These are phyloP conservation scores for Sternarchorhynchus goeldii DNA, from an alignment of 2,797 vertebrate species.

Conservation along the genomic window DNA sequence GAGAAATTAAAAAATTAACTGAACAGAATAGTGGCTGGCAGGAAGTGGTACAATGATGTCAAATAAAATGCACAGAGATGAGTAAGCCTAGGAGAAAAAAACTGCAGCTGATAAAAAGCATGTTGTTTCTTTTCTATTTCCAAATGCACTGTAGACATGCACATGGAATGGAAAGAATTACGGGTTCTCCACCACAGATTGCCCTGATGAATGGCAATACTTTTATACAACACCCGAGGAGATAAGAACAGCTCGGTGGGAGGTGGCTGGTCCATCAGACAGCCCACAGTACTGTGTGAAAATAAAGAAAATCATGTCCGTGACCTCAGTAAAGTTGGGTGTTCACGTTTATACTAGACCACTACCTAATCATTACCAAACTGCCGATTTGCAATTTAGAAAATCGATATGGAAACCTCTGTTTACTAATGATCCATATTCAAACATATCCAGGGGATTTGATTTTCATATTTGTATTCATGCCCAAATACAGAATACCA, in stretches of 20 bases:
- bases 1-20: background rate
- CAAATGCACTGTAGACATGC: background rate
- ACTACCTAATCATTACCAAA: background rate
- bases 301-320: conserved; percentile 17
- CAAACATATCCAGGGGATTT: too few relatives aligned
- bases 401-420: too few relatives aligned
- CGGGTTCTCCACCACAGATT: background rate
- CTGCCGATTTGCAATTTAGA: too few relatives aligned
- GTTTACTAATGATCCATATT: too few relatives aligned
- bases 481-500: too few relatives aligned
- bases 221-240: conserved; percentile 38
- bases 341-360: background rate
- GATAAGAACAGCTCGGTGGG: conserved; percentile 31
- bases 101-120: background rate
- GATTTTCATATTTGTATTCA: too few relatives aligned
- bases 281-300: conserved; percentile 14
- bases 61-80: background rate
- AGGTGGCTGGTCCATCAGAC: background rate
- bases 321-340: background rate
- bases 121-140: background rate
- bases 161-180: conserved; percentile 8
- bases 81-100: background rate
- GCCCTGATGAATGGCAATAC: conserved; percentile 8
- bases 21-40: conserved; percentile 22
- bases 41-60: conserved; percentile 34